These are phyloP conservation scores for Platerodrilus igneus DNA, from an alignment of 2,888 invertebrate species.

Conservation along the genomic window DNA sequence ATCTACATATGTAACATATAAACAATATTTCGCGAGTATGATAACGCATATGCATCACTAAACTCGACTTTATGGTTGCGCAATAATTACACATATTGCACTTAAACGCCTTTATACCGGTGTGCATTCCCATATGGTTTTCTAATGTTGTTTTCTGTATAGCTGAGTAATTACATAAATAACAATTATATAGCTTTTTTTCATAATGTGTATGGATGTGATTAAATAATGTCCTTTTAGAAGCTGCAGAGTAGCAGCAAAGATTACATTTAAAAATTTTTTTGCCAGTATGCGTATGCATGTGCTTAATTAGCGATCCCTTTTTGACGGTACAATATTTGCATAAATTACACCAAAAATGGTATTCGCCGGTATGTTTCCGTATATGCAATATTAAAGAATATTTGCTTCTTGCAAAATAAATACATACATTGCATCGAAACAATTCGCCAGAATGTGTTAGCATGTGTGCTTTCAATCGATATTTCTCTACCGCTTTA, in stretches of 20 bases:
- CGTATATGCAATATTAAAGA: not conserved
- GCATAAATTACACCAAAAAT: constrained; percentile 1
- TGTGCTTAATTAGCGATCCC: constrained; percentile 3
- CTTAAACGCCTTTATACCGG: constrained; percentile 7
- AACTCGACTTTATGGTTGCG: constrained; percentile 3
- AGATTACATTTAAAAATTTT: constrained; percentile 5
- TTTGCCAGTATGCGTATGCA: not conserved
- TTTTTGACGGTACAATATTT: constrained; percentile 1
- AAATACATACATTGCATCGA: too few relatives aligned
- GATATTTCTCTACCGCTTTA: too few relatives aligned
- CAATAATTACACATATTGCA: constrained; percentile 7
- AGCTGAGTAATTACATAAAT: not conserved
- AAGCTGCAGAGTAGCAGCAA: constrained; percentile 1
- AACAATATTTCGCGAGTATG: not conserved
- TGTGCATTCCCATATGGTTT: constrained; percentile 6
- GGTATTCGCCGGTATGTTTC: constrained; percentile 1
- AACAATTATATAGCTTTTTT: constrained; percentile 2
- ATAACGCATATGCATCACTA: constrained; percentile 3
- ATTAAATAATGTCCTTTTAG: constrained; percentile 1
- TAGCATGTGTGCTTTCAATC: too few relatives aligned
- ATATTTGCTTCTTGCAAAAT: too few relatives aligned
- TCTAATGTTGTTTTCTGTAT: constrained; percentile 1
- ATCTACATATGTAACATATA: too few relatives aligned
- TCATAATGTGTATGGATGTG: constrained; percentile 7
- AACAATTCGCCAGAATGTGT: too few relatives aligned